A percentile compares a stretch with the other conserved stretches of the same genome.
phyloP scores from a whole-genome alignment of 2,797 vertebrate species.

The Halcyon chelicuti region DNA sequence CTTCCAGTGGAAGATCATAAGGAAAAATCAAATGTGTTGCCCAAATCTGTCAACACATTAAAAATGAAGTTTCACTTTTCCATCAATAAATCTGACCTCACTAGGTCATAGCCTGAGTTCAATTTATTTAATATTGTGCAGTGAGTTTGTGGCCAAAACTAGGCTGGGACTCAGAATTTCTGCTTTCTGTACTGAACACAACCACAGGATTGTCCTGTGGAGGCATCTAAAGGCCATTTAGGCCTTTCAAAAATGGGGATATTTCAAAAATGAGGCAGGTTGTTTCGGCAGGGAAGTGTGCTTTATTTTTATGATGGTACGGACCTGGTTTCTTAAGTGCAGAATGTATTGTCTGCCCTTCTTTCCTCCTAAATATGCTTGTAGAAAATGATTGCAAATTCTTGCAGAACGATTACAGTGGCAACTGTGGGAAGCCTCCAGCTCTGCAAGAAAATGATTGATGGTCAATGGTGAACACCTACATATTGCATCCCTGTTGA shows the following conservation, averaged over 20 bases:
- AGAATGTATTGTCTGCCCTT: not conserved
- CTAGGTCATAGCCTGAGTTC: not conserved
- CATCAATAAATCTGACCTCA: not conserved
- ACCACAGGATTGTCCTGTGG: not conserved
- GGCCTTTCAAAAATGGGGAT: not conserved
- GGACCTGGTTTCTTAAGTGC: not conserved
- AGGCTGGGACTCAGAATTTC: not conserved
- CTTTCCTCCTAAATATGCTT: not conserved
- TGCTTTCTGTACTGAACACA: rapidly evolving
- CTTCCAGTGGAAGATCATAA: not conserved
- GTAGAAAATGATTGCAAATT: constrained; percentile 25
- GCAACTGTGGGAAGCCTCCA: not conserved
- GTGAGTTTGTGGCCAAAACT: not conserved
- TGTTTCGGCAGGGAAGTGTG: not conserved
- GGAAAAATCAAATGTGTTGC: not conserved
- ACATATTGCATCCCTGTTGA: not conserved
- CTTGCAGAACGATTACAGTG: not conserved
- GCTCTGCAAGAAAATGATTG: constrained; percentile 39
- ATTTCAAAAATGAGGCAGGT: not conserved
- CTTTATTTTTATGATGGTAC: not conserved
- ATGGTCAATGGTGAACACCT: constrained; percentile 19
- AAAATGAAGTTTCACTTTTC: not conserved
- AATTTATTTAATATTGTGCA: not conserved
- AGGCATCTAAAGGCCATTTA: not conserved
- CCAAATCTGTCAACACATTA: not conserved